These are phyloP conservation scores for Drosophila nr. perissopoda DNA, from an alignment of 2,888 invertebrate species.

Conservation along the genomic window DNA sequence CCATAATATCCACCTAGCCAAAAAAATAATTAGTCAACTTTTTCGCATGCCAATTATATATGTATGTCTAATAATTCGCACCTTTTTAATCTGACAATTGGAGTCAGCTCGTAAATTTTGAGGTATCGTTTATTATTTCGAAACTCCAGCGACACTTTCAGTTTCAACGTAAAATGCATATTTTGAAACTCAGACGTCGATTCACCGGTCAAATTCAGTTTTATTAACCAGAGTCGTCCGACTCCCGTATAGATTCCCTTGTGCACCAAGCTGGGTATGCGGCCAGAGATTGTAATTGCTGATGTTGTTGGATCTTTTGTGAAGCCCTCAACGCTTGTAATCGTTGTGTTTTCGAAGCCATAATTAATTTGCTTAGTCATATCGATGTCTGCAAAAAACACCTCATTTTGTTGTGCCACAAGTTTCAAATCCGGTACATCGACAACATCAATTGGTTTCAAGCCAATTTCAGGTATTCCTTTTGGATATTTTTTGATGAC, in stretches of 20 bases:
- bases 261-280: constrained; percentile 57
- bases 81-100: constrained; percentile 51
- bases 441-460: constrained; percentile 53
- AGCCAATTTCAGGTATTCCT: constrained; percentile 48
- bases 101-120: constrained; percentile 49
- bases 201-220: constrained; percentile 37
- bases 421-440: constrained; percentile 33
- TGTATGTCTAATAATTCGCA: constrained; percentile 18
- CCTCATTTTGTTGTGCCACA: not conserved
- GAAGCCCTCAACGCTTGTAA: constrained; percentile 61
- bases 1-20: constrained; percentile 53
- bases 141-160: constrained; percentile 50
- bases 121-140: constrained; percentile 59
- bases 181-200: constrained; percentile 55
- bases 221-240: constrained; percentile 23
- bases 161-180: constrained; percentile 48
- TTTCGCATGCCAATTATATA: not conserved
- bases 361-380: constrained; percentile 50
- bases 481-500: constrained; percentile 44
- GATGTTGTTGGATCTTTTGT: constrained; percentile 46
- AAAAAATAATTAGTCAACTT: not conserved
- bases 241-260: constrained; percentile 37
- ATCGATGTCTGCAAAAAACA: constrained; percentile 21
- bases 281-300: constrained; percentile 55
- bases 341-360: constrained; percentile 60